Evolutionary conservation across 2,797 vertebrate species (phyloP).

Genomic region (Fratercula arctica): DNA sequence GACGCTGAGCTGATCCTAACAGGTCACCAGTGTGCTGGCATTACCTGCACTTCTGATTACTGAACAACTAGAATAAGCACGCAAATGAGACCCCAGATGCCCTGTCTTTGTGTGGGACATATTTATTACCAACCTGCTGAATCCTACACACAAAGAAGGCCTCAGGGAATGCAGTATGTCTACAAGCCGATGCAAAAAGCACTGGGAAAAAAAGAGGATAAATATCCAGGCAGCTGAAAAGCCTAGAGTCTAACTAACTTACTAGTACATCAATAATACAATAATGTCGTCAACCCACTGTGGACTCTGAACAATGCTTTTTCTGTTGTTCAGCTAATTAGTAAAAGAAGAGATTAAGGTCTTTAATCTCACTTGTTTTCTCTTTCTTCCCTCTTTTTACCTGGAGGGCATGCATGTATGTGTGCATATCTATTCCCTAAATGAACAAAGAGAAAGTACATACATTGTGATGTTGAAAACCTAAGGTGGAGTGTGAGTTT

Average conservation of each 20-base stretch:
- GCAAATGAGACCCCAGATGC: constrained; percentile 21
- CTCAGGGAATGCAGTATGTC: constrained; percentile 23
- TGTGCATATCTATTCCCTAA: background rate
- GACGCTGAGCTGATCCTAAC: background rate
- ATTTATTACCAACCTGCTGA: constrained; percentile 63
- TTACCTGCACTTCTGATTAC: constrained; percentile 40
- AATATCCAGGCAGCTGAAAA: constrained; percentile 44
- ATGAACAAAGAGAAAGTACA: background rate
- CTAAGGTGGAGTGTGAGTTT: background rate
- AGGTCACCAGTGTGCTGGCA: background rate
- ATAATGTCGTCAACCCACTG: constrained; percentile 40
- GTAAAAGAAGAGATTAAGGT: constrained; percentile 61
- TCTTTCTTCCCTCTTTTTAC: constrained; percentile 20
- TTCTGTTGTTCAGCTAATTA: constrained; percentile 68
- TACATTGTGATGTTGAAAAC: background rate
- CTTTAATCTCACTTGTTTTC: constrained; percentile 52
- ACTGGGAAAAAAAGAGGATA: background rate
- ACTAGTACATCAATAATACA: constrained; percentile 66
- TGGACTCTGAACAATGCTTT: constrained; percentile 30
- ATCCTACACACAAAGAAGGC: constrained; percentile 33
- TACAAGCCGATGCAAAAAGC: constrained; percentile 17
- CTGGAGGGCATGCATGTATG: background rate
- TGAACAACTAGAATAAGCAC: constrained; percentile 17
- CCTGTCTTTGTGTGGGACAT: constrained; percentile 31
- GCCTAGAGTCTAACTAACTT: constrained; percentile 39